These are phyloP conservation scores for Neocloeon triangulifer DNA, from an alignment of 1,140 invertebrate genomes.

Conservation along the genomic window DNA sequence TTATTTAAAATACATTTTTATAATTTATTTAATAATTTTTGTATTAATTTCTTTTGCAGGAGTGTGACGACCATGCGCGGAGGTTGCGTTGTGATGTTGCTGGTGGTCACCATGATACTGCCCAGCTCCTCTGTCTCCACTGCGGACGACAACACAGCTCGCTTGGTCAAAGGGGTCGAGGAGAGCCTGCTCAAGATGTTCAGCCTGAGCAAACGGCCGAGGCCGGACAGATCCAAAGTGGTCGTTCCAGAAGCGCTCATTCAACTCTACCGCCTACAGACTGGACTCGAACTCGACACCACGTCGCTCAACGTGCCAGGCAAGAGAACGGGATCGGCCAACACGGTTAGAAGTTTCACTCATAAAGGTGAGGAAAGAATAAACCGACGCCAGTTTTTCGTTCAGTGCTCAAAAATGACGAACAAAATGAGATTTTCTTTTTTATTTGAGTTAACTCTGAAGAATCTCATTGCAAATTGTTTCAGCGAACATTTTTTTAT, in stretches of 20 bases:
- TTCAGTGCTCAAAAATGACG: too few relatives aligned
- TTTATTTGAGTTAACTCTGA: too few relatives aligned
- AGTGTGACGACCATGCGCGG: constrained; percentile 25
- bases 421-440: too few relatives aligned
- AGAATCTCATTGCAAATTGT: too few relatives aligned
- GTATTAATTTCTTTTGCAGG: constrained; percentile 16
- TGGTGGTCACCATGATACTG: constrained; percentile 15
- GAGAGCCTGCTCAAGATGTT: constrained; percentile 45
- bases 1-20: too few relatives aligned
- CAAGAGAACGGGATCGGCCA: constrained; percentile 41
- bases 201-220: constrained; percentile 40
- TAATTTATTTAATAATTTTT: background rate
- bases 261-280: constrained; percentile 43
- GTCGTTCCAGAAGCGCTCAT: constrained; percentile 54
- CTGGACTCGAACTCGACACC: constrained; percentile 26
- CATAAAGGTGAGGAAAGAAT: constrained; percentile 51
- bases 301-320: constrained; percentile 41
- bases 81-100: constrained; percentile 22
- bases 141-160: background rate
- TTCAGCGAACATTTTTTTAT: too few relatives aligned
- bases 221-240: constrained; percentile 21
- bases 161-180: constrained; percentile 25
- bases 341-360: constrained; percentile 65
- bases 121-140: background rate
- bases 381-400: too few relatives aligned